Base-by-base conservation (phyloP, 2,113 vertebrate genomes). In the Arothron firmamentum region DNA sequence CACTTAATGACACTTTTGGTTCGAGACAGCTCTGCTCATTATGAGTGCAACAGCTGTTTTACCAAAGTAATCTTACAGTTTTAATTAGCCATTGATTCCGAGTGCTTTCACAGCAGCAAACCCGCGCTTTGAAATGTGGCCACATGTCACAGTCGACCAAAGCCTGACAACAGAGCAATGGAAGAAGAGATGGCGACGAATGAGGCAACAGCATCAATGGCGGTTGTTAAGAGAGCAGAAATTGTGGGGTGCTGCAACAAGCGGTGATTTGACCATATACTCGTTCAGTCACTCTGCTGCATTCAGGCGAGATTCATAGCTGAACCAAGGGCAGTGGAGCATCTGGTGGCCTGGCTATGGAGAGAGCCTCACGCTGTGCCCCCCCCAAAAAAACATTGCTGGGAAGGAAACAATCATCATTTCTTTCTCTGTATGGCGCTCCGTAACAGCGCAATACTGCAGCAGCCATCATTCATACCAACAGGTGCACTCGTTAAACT, bases 71-170 rank as follows among this genome's bases (percentile, higher is more conserved):
- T 85, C 75, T 72, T 52, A 67, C 65, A 10, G 75, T 83, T 84
- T 84, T 87, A 88, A 90, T 90, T 88, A 88, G 79, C 80, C 80
- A 79, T 67, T 85, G 83, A 88, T 85, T 72, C 79, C 77, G 84
- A 86, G 85, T 71, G 68, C 79, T 81, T 84, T 84, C 81, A 72
- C 70, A 52, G 54, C 19, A 62, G 72, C 55, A 74, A 83, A 79
- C 46, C 56, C 55, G 55, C 59, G 4, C 62, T 70, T 55, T 84
- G 51, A 88, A 77, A 87, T 87, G 84, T 31, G 57, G 59, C 66
- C 62, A 49, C 31, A 31, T 65, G 43, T 56, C 62, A 54, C 46
- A 8, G 46, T 51, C 68, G 3, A 56, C 48, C 5, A 10, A 75
- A 71, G 2, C 20, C 14, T 1, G 15, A 47, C 45, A 17, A n/a